A percentile compares a stretch with the other conserved stretches of the same genome.
Conservation (phyloP, 2,113 vertebrate genomes). For the Phrynosoma platyrhinos region DNA sequence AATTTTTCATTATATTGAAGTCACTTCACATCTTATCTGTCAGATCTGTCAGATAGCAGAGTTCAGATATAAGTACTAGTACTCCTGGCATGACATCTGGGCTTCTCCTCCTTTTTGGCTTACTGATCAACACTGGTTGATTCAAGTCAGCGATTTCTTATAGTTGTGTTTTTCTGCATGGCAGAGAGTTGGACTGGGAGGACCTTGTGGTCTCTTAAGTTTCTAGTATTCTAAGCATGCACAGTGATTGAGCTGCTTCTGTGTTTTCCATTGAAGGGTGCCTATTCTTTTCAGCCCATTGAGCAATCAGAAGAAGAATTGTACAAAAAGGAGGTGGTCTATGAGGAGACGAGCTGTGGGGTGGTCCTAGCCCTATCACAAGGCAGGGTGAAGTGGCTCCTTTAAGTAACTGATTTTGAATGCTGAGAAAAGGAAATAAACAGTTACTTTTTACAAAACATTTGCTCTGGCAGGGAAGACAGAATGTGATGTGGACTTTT, state of each 20-base stretch:
- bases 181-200: too few species aligned
- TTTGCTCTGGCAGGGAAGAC: background rate
- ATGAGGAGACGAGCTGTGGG: too few species aligned
- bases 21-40: constrained; percentile 93
- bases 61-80: constrained; percentile 89
- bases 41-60: constrained; percentile 95
- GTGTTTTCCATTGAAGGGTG: too few species aligned
- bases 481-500: background rate
- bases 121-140: constrained; percentile 89
- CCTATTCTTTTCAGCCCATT: background rate
- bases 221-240: background rate
- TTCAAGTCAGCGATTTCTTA: constrained; percentile 85
- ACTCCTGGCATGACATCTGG: constrained; percentile 76
- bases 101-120: constrained; percentile 78
- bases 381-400: background rate
- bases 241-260: background rate
- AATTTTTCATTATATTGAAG: constrained; percentile 91
- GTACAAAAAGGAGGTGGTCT: background rate
- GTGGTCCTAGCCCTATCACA: background rate
- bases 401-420: background rate
- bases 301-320: background rate
- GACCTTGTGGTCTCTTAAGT: too few species aligned
- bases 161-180: too few species aligned
- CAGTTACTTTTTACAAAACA: background rate
- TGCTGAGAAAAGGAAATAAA: background rate